Percentiles rank a stretch among this genome's conserved stretches.
Evolutionary conservation across 2,797 vertebrate genomes (phyloP).

Genomic region (Tauraco hartlaubi): DNA sequence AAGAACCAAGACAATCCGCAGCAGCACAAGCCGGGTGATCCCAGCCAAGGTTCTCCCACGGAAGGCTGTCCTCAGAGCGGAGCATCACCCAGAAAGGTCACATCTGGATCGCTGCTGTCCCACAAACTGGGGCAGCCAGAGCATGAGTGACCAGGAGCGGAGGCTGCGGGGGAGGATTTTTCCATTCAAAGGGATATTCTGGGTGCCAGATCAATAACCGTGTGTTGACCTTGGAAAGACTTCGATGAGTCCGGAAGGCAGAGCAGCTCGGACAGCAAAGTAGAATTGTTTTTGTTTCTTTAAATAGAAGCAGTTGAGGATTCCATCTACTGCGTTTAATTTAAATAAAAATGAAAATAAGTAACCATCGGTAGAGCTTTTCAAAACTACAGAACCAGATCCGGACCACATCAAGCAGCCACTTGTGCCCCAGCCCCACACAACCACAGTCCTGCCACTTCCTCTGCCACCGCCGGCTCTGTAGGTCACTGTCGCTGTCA

Average conservation of each 20-base stretch:
- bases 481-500: neutral
- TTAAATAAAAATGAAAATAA: neutral
- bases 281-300: neutral
- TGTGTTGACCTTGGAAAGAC: neutral
- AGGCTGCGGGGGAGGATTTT: neutral
- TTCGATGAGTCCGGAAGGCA: neutral
- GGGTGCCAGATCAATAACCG: neutral
- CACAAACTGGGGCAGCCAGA: neutral
- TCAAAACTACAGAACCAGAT: fast-evolving
- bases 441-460: neutral
- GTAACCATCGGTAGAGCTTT: neutral
- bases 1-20: neutral
- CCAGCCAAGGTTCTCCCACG: neutral
- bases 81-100: neutral
- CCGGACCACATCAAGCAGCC: neutral
- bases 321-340: neutral
- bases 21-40: neutral
- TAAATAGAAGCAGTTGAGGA: conserved; percentile 8
- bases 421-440: neutral
- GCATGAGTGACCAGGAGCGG: neutral
- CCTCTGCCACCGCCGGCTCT: neutral
- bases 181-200: neutral
- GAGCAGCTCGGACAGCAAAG: neutral
- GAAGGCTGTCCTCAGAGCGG: neutral
- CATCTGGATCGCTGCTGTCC: neutral